Evolutionary conservation across 1,140 invertebrate genomes (phyloP), one percentile per base, ranked within the genome.

Genomic region (Sogatella furcifera): DNA sequence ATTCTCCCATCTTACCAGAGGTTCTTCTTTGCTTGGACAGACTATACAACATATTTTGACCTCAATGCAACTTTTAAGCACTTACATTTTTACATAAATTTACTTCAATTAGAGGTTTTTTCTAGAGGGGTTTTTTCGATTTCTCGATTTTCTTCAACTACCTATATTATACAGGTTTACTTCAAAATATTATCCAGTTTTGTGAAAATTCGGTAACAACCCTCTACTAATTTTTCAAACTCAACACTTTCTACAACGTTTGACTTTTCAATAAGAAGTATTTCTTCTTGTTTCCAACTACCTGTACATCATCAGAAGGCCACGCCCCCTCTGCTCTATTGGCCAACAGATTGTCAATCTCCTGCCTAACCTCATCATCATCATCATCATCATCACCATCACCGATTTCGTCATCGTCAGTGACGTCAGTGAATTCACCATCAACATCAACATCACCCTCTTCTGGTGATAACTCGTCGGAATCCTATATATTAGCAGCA

Each of bases 361-460:
- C 60, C 66, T 69, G 69, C 67, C 70, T 69, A 70, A 70, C 70
- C 68, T 73, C 71, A 71, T 65, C 60, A 66, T 73, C 71, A 69
- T 70, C 70, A 65, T 71, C 56, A 14, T 41, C 65, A 66, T 70
- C 70, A 65, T 71, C 56, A 14, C 28, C 65, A 66, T 72, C 74
- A 52, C 65, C 70, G 67, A 72, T 69, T 65, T 72, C 71, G 64
- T 71, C 72, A 60, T 74, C 73, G 60, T 72, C 70, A 53, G 65
- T 69, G 66, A 68, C 67, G 65, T 69, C 67, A 68, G 74, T 72
- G 72, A 69, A 71, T 69, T 75, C 73, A 73, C 75, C 74, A 73
- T 74, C 75, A 41, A 59, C 62, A 58, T 71, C 72, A 53, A 77
- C 72, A 62, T 67, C 60, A 44, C 68, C 75, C 22, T 15, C 43